Evolutionary conservation across 1,140 invertebrate species (phyloP).

Genomic region (Pteromalus puparum): DNA sequence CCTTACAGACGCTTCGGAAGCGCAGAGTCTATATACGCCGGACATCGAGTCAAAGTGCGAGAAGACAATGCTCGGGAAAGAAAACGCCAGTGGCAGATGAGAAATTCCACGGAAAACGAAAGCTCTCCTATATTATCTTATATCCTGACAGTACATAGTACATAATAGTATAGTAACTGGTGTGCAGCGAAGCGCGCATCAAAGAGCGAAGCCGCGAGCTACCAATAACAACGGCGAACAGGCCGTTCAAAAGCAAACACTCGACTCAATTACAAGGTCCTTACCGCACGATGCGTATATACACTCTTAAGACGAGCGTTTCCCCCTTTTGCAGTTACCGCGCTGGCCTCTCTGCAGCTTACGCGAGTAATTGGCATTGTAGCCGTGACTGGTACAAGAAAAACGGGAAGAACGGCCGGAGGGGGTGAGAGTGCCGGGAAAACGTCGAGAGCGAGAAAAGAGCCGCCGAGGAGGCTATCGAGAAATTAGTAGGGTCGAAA

Average conservation of each 20-base stretch:
- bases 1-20: too few relatives aligned
- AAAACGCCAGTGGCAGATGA: too few relatives aligned
- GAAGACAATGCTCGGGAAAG: too few relatives aligned
- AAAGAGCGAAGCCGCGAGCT: conserved; percentile 15
- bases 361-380: conserved; percentile 26
- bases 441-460: background rate
- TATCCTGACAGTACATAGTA: too few relatives aligned
- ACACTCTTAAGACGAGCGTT: conserved; percentile 17
- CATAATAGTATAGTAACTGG: too few relatives aligned
- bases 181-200: background rate
- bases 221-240: conserved; percentile 18
- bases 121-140: too few relatives aligned
- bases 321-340: background rate
- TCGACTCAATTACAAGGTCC: conserved; percentile 32
- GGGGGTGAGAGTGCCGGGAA: background rate
- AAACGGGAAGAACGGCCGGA: background rate
- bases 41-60: too few relatives aligned
- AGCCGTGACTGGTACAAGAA: background rate
- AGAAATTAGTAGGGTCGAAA: background rate
- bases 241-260: conserved; percentile 25
- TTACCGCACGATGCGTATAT: background rate
- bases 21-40: too few relatives aligned
- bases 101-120: too few relatives aligned
- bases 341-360: background rate
- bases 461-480: background rate